Base-by-base conservation (phyloP, 2,888 invertebrate genomes). In the Mechanitis mazaeus region DNA sequence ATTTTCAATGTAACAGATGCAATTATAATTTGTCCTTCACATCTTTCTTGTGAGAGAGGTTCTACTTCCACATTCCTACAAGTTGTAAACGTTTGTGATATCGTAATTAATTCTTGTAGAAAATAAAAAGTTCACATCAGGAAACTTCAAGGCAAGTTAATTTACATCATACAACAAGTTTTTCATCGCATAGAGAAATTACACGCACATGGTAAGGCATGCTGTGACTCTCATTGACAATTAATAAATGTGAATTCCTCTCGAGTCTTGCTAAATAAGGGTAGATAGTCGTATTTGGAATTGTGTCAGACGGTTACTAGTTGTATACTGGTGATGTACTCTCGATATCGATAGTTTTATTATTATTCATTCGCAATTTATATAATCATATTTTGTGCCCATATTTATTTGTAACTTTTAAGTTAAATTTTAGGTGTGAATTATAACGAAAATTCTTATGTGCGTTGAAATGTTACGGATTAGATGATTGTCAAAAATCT, bases 171-270 rank as follows among this genome's bases (percentile, higher is more conserved):
- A 50, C 5, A 33, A 60, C 63, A 45, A 54, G 56, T 66, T 63
- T 62, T 67, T 63, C 47, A 55, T 57, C 9, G 47, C 59, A 65
- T 66, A 61, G 59, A 67, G 67, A 67, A 63, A 65, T 61, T 63
- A 58, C 12, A 58, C 61, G 5, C 28, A 60, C 50, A 67, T 57
- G 67, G 67, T 11, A 20, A 63, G 58, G 58, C 61, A 45, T 59
- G 55, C 54, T 46, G 5, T 20, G 58, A 70, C 76, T 77, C 76
- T 76, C 75, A 73, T 72, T 73, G 68, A 60, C 71, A 72, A 73
- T 76, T 72, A 75, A 73, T 75, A 71, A 72, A 71, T 71, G 68
- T 67, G 72, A 72, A 74, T 74, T 68, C 69, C 63, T 60, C 63
- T 61, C 70, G 68, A 68, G 69, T 69, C 66, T 67, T 61, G 55